phyloP scores from a whole-genome alignment of 2,113 vertebrate genomes.

The Gadus macrocephalus region DNA sequence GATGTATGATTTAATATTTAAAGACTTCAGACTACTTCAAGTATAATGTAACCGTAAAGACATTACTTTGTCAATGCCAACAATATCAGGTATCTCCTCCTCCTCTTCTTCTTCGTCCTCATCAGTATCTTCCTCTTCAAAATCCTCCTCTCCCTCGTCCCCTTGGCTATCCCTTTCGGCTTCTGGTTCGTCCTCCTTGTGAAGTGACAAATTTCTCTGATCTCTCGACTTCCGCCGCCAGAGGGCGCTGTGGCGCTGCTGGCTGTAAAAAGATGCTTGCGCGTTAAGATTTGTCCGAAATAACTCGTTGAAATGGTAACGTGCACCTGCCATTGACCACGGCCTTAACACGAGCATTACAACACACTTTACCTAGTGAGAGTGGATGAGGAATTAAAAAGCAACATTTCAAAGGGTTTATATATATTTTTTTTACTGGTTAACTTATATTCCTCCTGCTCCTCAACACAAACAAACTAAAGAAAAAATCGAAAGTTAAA shows the following conservation, averaged over 20 bases:
- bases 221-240: slow-evolving; percentile 74
- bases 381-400: too few relatives aligned
- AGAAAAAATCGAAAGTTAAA: too few relatives aligned
- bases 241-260: slow-evolving; percentile 75
- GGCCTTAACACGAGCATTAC: too few relatives aligned
- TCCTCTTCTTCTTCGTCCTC: slow-evolving; percentile 33
- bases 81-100: slow-evolving; percentile 33
- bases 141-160: slow-evolving; percentile 14
- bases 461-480: too few relatives aligned
- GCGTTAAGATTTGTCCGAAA: too few relatives aligned
- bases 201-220: slow-evolving; percentile 48
- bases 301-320: too few relatives aligned
- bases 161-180: slow-evolving; percentile 7
- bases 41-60: background rate
- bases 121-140: slow-evolving; percentile 1
- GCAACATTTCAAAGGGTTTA: too few relatives aligned
- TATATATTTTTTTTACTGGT: too few relatives aligned
- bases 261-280: slow-evolving; percentile 44
- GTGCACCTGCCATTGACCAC: too few relatives aligned
- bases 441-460: too few relatives aligned
- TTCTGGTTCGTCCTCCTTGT: slow-evolving; percentile 29
- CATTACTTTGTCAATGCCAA: slow-evolving; percentile 41
- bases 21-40: background rate
- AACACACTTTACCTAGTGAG: too few relatives aligned
- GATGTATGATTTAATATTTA: background rate